Evolutionary conservation across 1,140 invertebrate species (phyloP), one percentile per base, ranked within the genome.

Genomic region (Drosophila pruinosa): DNA sequence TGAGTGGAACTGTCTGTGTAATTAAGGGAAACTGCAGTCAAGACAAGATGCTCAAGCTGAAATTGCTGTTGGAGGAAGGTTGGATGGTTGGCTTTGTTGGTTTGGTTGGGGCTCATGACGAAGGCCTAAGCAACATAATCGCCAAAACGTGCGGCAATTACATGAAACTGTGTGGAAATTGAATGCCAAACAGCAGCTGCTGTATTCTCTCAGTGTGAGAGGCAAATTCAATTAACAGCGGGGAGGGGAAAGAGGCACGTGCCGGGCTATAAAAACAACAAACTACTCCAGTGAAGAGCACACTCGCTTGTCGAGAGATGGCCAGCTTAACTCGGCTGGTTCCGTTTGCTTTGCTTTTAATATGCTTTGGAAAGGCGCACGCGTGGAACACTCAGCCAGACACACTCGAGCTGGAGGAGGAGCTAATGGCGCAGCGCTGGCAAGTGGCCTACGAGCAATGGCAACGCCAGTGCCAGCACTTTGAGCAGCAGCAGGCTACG

Each of bases 141-240:
- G 82, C 69, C 78, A 45, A 81, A 86, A 86, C 81, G 81, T 86
- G 81, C 78, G 77, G 73, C 82, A 86, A 86, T 86, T 86, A 86
- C 78, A 86, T 47, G 41, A 81, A 79, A 70, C 85, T 75, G 81
- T 75, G 81, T 52, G 65, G 54, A 86, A 76, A 81, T 65, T 86
- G 81, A 81, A 86, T 86, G 77, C 64, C 82, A 81, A 81, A 61
- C 82, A 83, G 72, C 79, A 31, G 39, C 39, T 67, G 78, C 59
- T 56, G 28, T 31, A 61, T 48, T 36, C 34, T 36, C 36, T 58
- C 10, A 17, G n/a, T 26, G 4, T 12, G 22, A 39, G 53, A 67
- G 22, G 65, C 38, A 79, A 86, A 86, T 85, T 85, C 81, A 85
- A 85, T 85, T 85, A 85, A 86, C 77, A 71, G 65, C 8, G 47